These are phyloP conservation scores for Melanophora roralis DNA, from an alignment of 2,888 invertebrate species.

Conservation along the genomic window DNA sequence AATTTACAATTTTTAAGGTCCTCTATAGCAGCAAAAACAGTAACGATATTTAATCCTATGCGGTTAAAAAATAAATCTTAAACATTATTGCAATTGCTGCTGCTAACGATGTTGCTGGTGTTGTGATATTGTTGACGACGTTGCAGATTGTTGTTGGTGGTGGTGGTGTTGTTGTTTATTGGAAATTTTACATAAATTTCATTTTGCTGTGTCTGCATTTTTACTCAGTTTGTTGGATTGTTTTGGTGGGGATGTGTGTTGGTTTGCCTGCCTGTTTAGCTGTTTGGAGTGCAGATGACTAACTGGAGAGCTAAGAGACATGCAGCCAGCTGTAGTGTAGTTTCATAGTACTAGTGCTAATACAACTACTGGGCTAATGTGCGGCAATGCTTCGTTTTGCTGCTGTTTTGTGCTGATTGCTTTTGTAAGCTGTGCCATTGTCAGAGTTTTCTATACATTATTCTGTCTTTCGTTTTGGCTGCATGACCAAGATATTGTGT, in stretches of 20 bases:
- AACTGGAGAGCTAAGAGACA: conserved; percentile 40
- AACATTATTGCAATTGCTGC: conserved; percentile 17
- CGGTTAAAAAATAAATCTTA: conserved; percentile 18
- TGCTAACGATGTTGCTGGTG: conserved; percentile 8
- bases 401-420: conserved; percentile 26
- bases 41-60: conserved; percentile 7
- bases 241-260: conserved; percentile 8
- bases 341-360: conserved; percentile 25
- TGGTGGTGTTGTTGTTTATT: conserved; percentile 11
- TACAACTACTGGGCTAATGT: conserved; percentile 30
- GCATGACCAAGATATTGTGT: conserved; percentile 65
- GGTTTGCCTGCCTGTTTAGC: neutral
- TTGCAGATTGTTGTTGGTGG: conserved; percentile 44
- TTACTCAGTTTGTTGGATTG: conserved; percentile 4
- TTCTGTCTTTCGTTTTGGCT: conserved; percentile 57
- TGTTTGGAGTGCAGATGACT: conserved; percentile 43
- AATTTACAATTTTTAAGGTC: conserved; percentile 13
- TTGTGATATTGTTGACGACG: conserved; percentile 16
- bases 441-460: conserved; percentile 42
- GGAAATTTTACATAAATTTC: conserved; percentile 8
- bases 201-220: conserved; percentile 29
- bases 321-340: neutral
- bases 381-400: conserved; percentile 28
- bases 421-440: conserved; percentile 24
- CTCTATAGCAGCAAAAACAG: conserved; percentile 8